Evolutionary conservation across 1,140 invertebrate genomes (phyloP), one percentile per base, ranked within the genome.

Genomic region (Sarcophaga bullata): DNA sequence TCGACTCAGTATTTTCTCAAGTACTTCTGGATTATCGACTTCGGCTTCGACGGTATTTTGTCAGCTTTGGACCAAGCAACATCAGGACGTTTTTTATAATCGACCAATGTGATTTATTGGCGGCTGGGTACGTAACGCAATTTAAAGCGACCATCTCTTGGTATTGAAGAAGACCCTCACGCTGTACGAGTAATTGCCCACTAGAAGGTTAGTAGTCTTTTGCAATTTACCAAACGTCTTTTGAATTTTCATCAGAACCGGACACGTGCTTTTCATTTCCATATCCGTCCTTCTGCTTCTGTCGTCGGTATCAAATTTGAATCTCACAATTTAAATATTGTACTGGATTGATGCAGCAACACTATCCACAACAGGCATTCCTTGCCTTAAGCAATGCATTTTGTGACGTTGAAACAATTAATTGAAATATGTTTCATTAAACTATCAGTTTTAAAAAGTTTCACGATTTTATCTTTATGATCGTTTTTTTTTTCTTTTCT

Each of bases 81-180:
- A 80, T 91, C 82, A 6, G 92, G 90, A 83, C 97, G 91, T 81
- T 95, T 91, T 81, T 95, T 91, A 87, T 98, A 98, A 86, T 92
- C 95, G 58, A 98, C 95, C 72, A 98, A 90, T 95, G 85, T 13
- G 88, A 88, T 50, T 84, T 84, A 0, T 80, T 80, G 85, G 90
- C 84, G 93, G 90, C 87, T 92, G n/a, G n/a, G 84, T 82, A 93
- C 92, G 84, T 93, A 91, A 84, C 96, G 91, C 80, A 98, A 90
- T 89, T 98, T 98, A 8, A 98, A 90, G 81, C 96, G 92, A 7
- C 96, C 96, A 47, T 93, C 89, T 6, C n/a, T 90, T 91, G 6
- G 93, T 92, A 83, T 94, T 93, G 86, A 95, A 98, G 90, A 95
- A 95, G 6, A 93, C 95, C 95, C 90, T 98, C 97, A 83, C 93